Evolutionary conservation across 2,888 invertebrate species (phyloP), one percentile per base, ranked within the genome.

Genomic region (Leuctra nigra): DNA sequence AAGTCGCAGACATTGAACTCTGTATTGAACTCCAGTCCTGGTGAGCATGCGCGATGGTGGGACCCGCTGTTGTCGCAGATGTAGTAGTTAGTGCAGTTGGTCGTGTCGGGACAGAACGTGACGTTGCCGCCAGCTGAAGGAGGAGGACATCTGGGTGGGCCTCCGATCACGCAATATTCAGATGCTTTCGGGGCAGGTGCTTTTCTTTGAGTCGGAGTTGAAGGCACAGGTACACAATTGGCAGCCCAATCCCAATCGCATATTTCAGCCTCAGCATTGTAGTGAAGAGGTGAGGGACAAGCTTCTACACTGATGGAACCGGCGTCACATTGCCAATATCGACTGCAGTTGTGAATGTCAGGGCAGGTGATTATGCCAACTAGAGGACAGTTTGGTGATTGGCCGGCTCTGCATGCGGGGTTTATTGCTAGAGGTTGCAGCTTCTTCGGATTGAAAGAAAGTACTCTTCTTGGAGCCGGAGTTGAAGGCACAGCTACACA

Each of bases 161-260:
- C 38, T n/a, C 14, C 38, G 38, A 4, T 7, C 18, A 18, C 18
- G 39, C 39, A 39, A 6, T 39, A n/a, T n/a, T n/a, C n/a, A n/a
- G n/a, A n/a, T n/a, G n/a, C n/a, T n/a, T n/a, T n/a, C n/a, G n/a
- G n/a, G n/a, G n/a, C n/a, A n/a, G n/a, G n/a, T n/a, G 2, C 41
- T 4, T 18, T 16, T 4, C 6, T 29, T 29, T 29, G 7, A n/a
- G n/a, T n/a, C n/a, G n/a, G n/a, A n/a, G n/a, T n/a, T n/a, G n/a
- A n/a, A n/a, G n/a, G n/a, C n/a, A n/a, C n/a, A n/a, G n/a, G n/a
- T n/a, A 20, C 33, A 38, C 58, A 58, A n/a, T 47, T 20, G 25
- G 47, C 46, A 4, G 38, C n/a, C 38, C 55, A 54, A 11, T 38
- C 25, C 4, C 14, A 47, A 23, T 58, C 58, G 22, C 58, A 58